Evolutionary conservation across 2,113 vertebrate genomes (phyloP).

Genomic region (Neopipo cinnamomea): DNA sequence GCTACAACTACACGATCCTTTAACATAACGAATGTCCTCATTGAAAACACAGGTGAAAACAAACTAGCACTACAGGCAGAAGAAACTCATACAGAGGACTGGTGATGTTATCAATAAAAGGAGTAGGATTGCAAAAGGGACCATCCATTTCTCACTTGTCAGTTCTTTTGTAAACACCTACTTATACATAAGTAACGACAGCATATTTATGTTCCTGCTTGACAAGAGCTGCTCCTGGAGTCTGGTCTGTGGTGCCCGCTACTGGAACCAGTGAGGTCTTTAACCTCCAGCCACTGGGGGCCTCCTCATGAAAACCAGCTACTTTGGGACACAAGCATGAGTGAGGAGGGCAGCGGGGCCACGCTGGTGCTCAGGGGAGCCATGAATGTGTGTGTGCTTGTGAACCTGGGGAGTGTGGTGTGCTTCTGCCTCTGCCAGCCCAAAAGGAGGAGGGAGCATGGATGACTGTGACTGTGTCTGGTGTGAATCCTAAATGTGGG

Average conservation of each 20-base stretch:
- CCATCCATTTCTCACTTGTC: neutral
- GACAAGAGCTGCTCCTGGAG: neutral
- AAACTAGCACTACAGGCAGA: neutral
- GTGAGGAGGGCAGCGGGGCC: neutral
- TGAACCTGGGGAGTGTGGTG: neutral
- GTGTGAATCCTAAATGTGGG: too few species aligned
- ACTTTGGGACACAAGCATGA: fast-evolving
- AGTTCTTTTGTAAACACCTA: neutral
- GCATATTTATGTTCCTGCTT: neutral
- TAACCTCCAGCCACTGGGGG: neutral
- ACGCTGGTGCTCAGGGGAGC: fast-evolving
- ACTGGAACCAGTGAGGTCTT: neutral
- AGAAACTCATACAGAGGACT: neutral
- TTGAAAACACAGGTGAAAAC: neutral
- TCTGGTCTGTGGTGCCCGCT: neutral
- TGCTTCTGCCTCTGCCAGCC: neutral
- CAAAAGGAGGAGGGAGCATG: neutral
- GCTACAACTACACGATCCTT: neutral
- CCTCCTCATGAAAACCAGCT: neutral
- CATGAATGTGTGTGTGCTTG: fast-evolving
- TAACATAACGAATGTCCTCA: neutral
- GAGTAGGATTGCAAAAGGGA: neutral
- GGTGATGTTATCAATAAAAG: neutral
- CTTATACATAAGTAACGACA: neutral
- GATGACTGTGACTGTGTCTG: neutral